Percentiles rank a stretch among this genome's conserved stretches.
phyloP scores from a whole-genome alignment of 2,113 vertebrate genomes.

The Rissa tridactyla region DNA sequence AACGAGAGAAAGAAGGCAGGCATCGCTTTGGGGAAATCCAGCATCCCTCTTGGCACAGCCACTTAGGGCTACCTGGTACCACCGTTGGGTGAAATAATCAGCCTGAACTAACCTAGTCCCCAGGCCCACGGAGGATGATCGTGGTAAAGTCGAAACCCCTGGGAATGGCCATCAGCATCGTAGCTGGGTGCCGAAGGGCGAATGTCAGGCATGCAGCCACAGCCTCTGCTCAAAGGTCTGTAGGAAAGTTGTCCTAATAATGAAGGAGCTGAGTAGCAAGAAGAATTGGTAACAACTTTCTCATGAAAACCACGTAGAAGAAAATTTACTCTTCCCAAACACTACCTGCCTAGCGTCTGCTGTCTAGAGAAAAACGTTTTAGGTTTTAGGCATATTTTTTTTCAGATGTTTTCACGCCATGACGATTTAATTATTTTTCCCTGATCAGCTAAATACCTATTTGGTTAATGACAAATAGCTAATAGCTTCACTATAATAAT shows the following conservation, averaged over 20 bases:
- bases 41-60: not conserved
- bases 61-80: not conserved
- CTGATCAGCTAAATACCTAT: constrained; percentile 15
- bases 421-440: constrained; percentile 21
- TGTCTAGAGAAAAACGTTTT: not conserved
- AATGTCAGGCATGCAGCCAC: not conserved
- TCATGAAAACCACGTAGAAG: not conserved
- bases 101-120: not conserved
- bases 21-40: not conserved
- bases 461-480: constrained; percentile 44
- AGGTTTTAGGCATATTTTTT: not conserved
- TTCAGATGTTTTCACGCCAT: constrained; percentile 2
- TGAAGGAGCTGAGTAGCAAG: not conserved
- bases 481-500: constrained; percentile 29
- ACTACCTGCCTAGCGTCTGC: not conserved
- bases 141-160: not conserved
- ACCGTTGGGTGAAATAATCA: not conserved
- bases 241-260: not conserved
- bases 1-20: not conserved
- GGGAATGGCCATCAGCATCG: not conserved
- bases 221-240: not conserved
- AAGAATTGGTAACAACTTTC: not conserved
- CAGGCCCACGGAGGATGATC: not conserved
- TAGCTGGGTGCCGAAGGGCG: not conserved
- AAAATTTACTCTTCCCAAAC: not conserved